Percentiles rank a stretch among this genome's conserved stretches.
These are phyloP conservation scores for Gastrophysa polygoni DNA, from an alignment of 2,888 invertebrate species.

Conservation along the genomic window DNA sequence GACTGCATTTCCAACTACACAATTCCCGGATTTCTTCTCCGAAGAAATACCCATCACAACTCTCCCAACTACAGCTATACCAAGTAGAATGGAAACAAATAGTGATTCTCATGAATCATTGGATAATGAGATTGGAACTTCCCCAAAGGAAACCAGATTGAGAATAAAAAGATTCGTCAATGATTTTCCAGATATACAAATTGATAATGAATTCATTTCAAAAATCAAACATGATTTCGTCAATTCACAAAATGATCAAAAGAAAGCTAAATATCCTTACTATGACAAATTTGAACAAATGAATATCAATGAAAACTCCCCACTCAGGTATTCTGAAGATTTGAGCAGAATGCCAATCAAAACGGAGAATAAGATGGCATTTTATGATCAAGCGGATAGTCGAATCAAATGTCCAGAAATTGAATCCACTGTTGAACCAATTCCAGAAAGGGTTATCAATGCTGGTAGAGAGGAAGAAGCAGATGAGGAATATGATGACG, in stretches of 20 bases:
- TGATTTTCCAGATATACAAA: conserved; percentile 43
- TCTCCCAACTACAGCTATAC: conserved; percentile 35
- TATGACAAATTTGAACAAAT: conserved; percentile 58
- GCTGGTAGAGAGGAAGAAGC: conserved; percentile 50
- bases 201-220: conserved; percentile 47
- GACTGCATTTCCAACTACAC: conserved; percentile 20
- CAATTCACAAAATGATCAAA: conserved; percentile 34
- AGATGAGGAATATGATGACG: conserved; percentile 39
- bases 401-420: conserved; percentile 63
- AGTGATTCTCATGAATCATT: conserved; percentile 11
- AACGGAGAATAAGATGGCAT: conserved; percentile 69
- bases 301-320: conserved; percentile 63
- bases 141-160: conserved; percentile 9
- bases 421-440: conserved; percentile 62
- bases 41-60: conserved; percentile 34
- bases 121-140: conserved; percentile 20
- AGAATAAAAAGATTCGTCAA: conserved; percentile 37
- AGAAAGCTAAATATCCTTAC: conserved; percentile 68
- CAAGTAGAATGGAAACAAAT: conserved; percentile 11
- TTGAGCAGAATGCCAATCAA: conserved; percentile 68
- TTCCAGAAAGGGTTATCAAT: conserved; percentile 60
- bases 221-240: conserved; percentile 41
- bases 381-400: conserved; percentile 69
- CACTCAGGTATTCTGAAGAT: conserved; percentile 71
- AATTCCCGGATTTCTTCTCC: conserved; percentile 21